These are phyloP conservation scores for Euproctis similis DNA, from an alignment of 2,888 invertebrate genomes.

Conservation along the genomic window DNA sequence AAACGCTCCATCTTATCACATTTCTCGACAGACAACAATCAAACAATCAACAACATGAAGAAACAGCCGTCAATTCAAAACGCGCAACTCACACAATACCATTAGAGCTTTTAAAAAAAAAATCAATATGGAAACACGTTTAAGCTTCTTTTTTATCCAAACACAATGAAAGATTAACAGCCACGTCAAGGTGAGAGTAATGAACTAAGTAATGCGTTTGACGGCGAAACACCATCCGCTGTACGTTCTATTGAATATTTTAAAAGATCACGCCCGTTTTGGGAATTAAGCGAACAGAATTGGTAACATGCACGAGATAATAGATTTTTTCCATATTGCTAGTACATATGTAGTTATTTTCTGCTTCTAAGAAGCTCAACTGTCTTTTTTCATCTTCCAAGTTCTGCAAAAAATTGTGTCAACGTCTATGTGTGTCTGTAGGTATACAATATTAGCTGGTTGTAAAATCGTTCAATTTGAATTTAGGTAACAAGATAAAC, in stretches of 20 bases:
- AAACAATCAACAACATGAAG: slow-evolving; percentile 12
- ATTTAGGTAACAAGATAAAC: no score
- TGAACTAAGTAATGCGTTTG: slow-evolving; percentile 61
- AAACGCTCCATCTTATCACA: neutral
- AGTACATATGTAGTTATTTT: no score
- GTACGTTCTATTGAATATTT: slow-evolving; percentile 54
- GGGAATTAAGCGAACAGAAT: slow-evolving; percentile 29
- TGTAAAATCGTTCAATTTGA: no score
- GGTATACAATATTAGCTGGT: no score
- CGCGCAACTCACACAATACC: slow-evolving; percentile 34
- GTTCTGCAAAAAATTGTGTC: no score
- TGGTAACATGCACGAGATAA: slow-evolving; percentile 14
- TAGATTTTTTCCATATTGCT: no score
- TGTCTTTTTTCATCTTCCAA: no score
- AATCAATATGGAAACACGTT: slow-evolving; percentile 45
- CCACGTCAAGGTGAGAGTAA: slow-evolving; percentile 54
- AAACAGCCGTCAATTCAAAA: slow-evolving; percentile 20
- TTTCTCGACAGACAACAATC: slow-evolving; percentile 9
- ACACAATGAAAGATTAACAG: slow-evolving; percentile 63
- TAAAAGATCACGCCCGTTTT: slow-evolving; percentile 38
- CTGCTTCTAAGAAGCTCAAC: no score
- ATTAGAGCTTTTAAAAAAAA: slow-evolving; percentile 30
- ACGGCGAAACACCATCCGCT: slow-evolving; percentile 37
- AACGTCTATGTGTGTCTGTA: no score
- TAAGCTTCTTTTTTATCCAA: slow-evolving; percentile 39